phyloP scores from a whole-genome alignment of 2,888 invertebrate species.

The Hyalella azteca region DNA sequence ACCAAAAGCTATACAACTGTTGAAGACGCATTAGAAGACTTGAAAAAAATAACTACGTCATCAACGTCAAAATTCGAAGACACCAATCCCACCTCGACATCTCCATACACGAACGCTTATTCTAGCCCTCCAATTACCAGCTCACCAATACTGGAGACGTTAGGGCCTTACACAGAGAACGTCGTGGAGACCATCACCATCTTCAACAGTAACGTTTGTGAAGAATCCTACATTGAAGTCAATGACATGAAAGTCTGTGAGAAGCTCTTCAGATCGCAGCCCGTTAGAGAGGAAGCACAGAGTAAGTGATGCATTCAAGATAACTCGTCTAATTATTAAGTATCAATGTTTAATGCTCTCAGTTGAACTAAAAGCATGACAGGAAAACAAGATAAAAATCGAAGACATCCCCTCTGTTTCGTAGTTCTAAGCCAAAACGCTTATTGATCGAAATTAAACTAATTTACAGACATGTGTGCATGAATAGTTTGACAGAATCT shows the following conservation, averaged over 20 bases:
- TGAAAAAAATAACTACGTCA: conserved; percentile 1
- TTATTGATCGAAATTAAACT: no score
- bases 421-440: no score
- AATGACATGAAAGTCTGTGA: conserved; percentile 19
- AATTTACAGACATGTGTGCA: no score
- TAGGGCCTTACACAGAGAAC: not conserved
- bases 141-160: not conserved
- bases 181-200: not conserved
- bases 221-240: conserved; percentile 25
- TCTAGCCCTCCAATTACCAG: not conserved
- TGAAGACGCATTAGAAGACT: conserved; percentile 1
- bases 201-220: not conserved
- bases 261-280: not conserved
- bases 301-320: conserved; percentile 1
- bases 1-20: conserved; percentile 29
- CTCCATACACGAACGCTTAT: not conserved
- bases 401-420: no score
- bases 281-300: conserved; percentile 5
- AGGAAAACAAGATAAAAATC: no score
- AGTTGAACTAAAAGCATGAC: no score
- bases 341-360: no score
- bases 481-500: no score
- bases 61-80: not conserved
- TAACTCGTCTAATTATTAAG: no score
- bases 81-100: not conserved